Percentiles rank a stretch among this genome's conserved stretches.
Evolutionary conservation across 2,113 vertebrate species (phyloP).

Genomic region (Sinocyclocheilus maitianheensis): DNA sequence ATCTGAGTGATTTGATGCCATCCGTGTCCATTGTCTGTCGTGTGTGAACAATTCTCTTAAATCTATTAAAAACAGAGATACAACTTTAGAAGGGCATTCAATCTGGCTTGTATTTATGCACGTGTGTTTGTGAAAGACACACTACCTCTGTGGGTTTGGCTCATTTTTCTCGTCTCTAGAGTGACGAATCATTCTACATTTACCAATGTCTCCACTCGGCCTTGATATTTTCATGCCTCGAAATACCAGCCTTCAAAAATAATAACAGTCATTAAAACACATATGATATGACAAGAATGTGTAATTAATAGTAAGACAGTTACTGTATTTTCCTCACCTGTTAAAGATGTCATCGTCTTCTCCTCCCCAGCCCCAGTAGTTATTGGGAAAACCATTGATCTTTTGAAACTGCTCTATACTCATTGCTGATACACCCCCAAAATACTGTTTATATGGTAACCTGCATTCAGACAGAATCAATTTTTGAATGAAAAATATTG

Average conservation of each 20-base stretch:
- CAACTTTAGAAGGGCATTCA: neutral
- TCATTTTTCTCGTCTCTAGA: constrained; percentile 80
- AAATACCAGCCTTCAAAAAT: constrained; percentile 70
- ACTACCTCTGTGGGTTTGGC: constrained; percentile 80
- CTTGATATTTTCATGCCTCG: constrained; percentile 83
- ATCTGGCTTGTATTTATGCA: neutral
- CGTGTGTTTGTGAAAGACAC: neutral
- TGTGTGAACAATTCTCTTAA: constrained; percentile 79
- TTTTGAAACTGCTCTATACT: constrained; percentile 81
- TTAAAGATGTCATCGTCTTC: constrained; percentile 89
- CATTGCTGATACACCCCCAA: constrained; percentile 83
- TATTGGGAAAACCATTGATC: constrained; percentile 87
- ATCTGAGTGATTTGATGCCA: constrained; percentile 79
- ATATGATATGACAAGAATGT: neutral
- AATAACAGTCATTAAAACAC: neutral
- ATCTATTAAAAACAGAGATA: constrained; percentile 67
- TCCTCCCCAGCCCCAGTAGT: constrained; percentile 90
- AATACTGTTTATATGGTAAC: constrained; percentile 82
- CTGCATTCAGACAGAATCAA: constrained; percentile 60
- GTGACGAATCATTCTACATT: constrained; percentile 83
- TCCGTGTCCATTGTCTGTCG: constrained; percentile 79
- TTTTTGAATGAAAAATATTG: neutral
- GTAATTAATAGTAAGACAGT: neutral
- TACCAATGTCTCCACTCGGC: constrained; percentile 76
- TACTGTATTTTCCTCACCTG: constrained; percentile 68